Evolutionary conservation across 2,888 invertebrate species (phyloP), one percentile per base, ranked within the genome.

Genomic region (Drosophila barbarae): DNA sequence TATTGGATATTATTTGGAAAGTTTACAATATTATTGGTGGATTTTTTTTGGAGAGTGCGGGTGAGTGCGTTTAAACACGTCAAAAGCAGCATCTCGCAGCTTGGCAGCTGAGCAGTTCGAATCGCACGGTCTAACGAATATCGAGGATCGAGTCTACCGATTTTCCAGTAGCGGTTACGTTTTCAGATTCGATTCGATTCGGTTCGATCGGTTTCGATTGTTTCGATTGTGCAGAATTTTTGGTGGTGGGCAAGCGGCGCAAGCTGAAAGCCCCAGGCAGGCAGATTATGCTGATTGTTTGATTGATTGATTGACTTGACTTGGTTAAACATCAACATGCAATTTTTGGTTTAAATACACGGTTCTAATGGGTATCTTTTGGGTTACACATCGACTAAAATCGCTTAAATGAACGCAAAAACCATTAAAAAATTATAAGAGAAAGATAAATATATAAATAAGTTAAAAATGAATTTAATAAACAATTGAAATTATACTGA

Each of bases 261-360:
- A 85, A 81, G 87, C 86, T 81, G 71, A 49, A 77, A 74, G 74
- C 74, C 72, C 70, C 60, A 49, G 74, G 71, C 63, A 72, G 69
- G 63, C 56, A 6, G 52, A 63, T 53, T 61, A 60, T 60, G 49
- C 51, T 55, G 44, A 58, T 76, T 61, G 60, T 42, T 61, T 61
- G 63, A 44, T 59, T 55, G 56, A 32, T 52, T 51, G 54, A 56
- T 69, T 39, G 56, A 38, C 39, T 59, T 60, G 68, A 72, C 55
- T 76, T 71, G 63, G 63, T 60, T 57, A 76, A 84, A 87, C 86
- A 87, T 81, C 77, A 85, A 87, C 86, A 86, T 86, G 86, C 86
- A 84, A 51, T 71, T 26, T 42, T 56, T 32, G 18, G 15, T 50
- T 59, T 76, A 55, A 42, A 3, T 78, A 81, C 82, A 84, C 64